Evolutionary conservation across 2,888 invertebrate species (phyloP).

Genomic region (Hemicrepidius hirtus): DNA sequence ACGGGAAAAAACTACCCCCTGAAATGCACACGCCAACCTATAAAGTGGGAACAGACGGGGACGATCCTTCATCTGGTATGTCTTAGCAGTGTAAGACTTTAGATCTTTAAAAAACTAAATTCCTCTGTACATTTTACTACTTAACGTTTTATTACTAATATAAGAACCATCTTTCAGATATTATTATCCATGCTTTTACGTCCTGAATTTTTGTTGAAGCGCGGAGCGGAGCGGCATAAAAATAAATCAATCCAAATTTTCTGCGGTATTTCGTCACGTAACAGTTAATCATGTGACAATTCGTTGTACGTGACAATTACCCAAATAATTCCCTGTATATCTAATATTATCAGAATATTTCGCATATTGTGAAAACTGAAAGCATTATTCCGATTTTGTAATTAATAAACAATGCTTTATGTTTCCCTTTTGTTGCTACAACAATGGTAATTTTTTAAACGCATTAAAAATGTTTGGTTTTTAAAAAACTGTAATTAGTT

Average conservation of each 20-base stretch:
- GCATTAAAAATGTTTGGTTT: too few species aligned
- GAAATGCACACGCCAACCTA: conserved; percentile 32
- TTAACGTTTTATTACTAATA: conserved; percentile 49
- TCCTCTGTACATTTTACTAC: conserved; percentile 51
- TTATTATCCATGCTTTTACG: conserved; percentile 29
- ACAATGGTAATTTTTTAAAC: too few species aligned
- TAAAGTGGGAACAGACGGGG: conserved; percentile 66
- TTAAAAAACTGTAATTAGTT: too few species aligned
- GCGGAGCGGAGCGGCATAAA: neutral
- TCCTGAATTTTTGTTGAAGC: too few species aligned
- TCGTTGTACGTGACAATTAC: conserved; percentile 14
- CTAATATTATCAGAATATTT: too few species aligned
- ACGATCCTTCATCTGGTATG: conserved; percentile 73
- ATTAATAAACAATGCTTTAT: too few species aligned
- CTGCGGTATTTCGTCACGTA: neutral
- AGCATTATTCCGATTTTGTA: too few species aligned
- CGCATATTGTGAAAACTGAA: too few species aligned
- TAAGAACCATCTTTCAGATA: conserved; percentile 24
- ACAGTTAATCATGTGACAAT: conserved; percentile 10
- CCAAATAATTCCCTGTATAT: neutral
- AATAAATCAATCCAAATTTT: neutral
- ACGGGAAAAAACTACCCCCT: conserved; percentile 31
- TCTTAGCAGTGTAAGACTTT: conserved; percentile 68
- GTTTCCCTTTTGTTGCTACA: too few species aligned
- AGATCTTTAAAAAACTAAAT: conserved; percentile 44